Evolutionary conservation across 2,113 vertebrate genomes (phyloP), one percentile per base, ranked within the genome.

Genomic region (Rhegmatorhina hoffmannsi): DNA sequence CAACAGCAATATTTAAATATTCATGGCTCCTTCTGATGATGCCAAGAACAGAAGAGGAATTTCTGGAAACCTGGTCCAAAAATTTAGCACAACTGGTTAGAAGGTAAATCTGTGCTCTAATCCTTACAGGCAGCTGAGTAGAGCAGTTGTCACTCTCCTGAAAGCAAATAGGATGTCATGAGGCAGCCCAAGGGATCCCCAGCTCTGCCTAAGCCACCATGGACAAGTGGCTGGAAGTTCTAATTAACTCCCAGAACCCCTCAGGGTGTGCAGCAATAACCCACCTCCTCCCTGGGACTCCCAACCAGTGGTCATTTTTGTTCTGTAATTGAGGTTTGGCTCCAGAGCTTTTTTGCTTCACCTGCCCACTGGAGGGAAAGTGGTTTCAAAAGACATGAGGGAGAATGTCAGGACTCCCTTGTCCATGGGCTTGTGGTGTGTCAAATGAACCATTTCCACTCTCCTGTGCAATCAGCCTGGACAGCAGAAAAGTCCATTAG

Each of bases 81-180:
- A 52, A 13, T 2, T 17, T 21, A 21, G 18, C 18, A 19, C 26
- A 31, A 16, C 13, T 11, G 5, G 4, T 26, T 52, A 2, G 11
- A 7, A 46, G 33, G 10, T 28, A 6, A n/a, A n/a, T 17, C 17
- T 76, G 46, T 34, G 31, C 10, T 88, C 17, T 44, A 17, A 47
- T 40, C 17, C 24, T 36, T 11, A 2, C 11, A 38, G 46, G 26
- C n/a, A 68, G 34, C 20, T 38, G 43, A 28, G 16, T 52, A 4
- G 25, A n/a, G 13, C 15, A 4, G 3, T 3, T 69, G 17, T 11
- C 44, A 44, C 8, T 3, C 0, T 13, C 17, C 17, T 16, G 28
- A 59, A 69, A 53, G 9, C 13, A 47, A 77, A n/a, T 14, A 25
- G 12, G 12, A 64, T 46, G 9, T n/a, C 74, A 55, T 29, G 15